A percentile compares a stretch with the other conserved stretches of the same genome.
phyloP scores from a whole-genome alignment of 2,888 invertebrate genomes.

The Phortica magna region DNA sequence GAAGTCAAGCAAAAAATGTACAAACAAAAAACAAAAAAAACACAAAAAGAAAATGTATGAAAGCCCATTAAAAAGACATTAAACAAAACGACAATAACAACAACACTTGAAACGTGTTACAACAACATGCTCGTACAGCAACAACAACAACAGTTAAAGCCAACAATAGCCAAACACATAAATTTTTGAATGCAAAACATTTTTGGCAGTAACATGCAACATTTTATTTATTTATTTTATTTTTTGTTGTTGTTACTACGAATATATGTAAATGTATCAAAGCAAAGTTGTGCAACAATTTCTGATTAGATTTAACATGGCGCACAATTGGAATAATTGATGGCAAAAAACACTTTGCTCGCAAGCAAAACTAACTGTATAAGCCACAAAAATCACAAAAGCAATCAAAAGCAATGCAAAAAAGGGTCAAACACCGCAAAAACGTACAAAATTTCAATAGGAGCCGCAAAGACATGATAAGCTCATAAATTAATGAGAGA shows the following conservation, averaged over 20 bases:
- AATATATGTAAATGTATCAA: background rate
- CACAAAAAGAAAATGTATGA: constrained; percentile 30
- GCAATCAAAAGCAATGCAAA: background rate
- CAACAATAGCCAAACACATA: constrained; percentile 33
- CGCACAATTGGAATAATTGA: too few relatives aligned
- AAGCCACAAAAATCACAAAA: too few relatives aligned
- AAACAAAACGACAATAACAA: constrained; percentile 49
- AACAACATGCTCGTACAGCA: constrained; percentile 27
- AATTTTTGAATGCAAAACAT: background rate
- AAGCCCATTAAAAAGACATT: constrained; percentile 61
- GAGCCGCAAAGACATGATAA: constrained; percentile 41
- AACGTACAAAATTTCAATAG: constrained; percentile 39
- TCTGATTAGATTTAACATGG: too few relatives aligned
- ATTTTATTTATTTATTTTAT: constrained; percentile 41
- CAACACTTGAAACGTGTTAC: constrained; percentile 4
- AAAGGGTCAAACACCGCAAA: constrained; percentile 35
- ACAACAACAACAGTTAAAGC: constrained; percentile 35
- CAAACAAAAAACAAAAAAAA: constrained; percentile 33
- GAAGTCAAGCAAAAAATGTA: constrained; percentile 28
- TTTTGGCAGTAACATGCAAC: too few relatives aligned
- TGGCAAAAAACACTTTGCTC: too few relatives aligned
- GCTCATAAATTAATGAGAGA: constrained; percentile 48
- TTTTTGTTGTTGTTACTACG: constrained; percentile 29
- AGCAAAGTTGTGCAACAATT: too few relatives aligned
- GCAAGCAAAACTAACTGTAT: too few relatives aligned